These are phyloP conservation scores for Trachops cirrhosus DNA, from an alignment of 2,797 vertebrate genomes.

Conservation along the genomic window DNA sequence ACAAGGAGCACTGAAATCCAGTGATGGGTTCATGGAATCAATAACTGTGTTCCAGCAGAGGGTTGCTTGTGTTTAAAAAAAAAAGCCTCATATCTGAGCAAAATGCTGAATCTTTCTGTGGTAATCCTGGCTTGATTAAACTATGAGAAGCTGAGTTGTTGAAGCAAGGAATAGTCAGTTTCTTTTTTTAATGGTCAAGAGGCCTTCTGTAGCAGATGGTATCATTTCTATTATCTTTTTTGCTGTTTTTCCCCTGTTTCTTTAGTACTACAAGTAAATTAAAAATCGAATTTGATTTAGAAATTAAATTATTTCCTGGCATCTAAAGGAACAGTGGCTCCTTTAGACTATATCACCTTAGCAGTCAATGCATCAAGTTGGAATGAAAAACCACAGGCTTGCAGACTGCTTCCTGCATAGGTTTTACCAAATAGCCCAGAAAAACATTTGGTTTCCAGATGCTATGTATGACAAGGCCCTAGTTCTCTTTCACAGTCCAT, in stretches of 20 bases:
- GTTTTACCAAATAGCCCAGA: background rate
- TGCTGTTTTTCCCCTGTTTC: background rate
- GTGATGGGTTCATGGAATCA: background rate
- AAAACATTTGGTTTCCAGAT: conserved; percentile 68
- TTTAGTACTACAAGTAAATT: conserved; percentile 45
- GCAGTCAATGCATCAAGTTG: conserved; percentile 6
- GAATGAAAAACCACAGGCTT: conserved; percentile 49
- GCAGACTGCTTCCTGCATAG: conserved; percentile 30
- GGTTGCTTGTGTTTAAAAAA: conserved; percentile 42
- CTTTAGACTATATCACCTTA: conserved; percentile 32
- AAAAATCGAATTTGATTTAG: background rate
- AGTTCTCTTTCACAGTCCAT: conserved; percentile 36
- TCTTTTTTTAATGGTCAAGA: conserved; percentile 46
- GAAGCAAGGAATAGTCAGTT: conserved; percentile 27
- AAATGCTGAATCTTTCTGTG: conserved; percentile 15
- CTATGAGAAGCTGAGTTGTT: conserved; percentile 12
- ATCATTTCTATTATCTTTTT: conserved; percentile 32
- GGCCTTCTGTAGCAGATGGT: conserved; percentile 48
- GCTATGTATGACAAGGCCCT: background rate
- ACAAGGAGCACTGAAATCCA: conserved; percentile 13
- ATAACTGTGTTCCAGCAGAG: conserved; percentile 18
- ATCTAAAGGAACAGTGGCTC: conserved; percentile 2
- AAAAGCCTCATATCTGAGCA: conserved; percentile 20
- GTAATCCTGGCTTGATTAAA: background rate
- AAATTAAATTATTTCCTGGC: conserved; percentile 31